Base-by-base conservation (phyloP, 2,797 vertebrate genomes). In the Threskiornis aethiopicus region DNA sequence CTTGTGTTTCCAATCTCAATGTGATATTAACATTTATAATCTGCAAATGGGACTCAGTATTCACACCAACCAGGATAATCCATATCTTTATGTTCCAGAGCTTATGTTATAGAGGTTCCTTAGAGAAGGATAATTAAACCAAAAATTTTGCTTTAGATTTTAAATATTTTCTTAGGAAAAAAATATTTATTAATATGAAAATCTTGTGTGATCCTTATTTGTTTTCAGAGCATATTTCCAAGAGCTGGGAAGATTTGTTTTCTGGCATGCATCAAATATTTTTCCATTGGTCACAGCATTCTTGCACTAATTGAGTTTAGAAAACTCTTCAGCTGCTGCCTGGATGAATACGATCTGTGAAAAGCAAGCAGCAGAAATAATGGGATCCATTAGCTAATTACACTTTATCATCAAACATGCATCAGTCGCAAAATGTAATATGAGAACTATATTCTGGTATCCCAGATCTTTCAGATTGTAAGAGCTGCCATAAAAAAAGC, bases 261-360 rank as follows among this genome's bases (percentile, higher is more conserved):
- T 94, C 87, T 96, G 95, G 96, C 93, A 97, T 49, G 89, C 92
- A 86, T 88, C 75, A 92, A 90, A 92, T 83, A 97, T 97, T 97
- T 96, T 97, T 97, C 97, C 96, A 94, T 86, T 95, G 93, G 95
- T 96, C 93, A 86, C 79, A 93, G 95, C 94, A 93, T 97, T 97
- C 87, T 96, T 97, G 82, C 62, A 89, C 93, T 97, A 94, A 96
- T 95, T 96, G 90, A 93, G 79, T 96, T 97, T 94, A 96, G 79
- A 94, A 94, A 94, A 93, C 57, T 97, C 81, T 93, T 97, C 93
- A 86, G 86, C 90, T 89, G 90, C 93, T 89, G 92, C 89, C 52
- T 62, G 64, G 59, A 93, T 89, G 71, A 96, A 89, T 65, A 87
- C 0, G 33, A 93, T 92, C 81, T 57, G 46, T 78, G 71, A 92